phyloP scores from a whole-genome alignment of 2,797 vertebrate species.

The Amblyopsis hoosieri region DNA sequence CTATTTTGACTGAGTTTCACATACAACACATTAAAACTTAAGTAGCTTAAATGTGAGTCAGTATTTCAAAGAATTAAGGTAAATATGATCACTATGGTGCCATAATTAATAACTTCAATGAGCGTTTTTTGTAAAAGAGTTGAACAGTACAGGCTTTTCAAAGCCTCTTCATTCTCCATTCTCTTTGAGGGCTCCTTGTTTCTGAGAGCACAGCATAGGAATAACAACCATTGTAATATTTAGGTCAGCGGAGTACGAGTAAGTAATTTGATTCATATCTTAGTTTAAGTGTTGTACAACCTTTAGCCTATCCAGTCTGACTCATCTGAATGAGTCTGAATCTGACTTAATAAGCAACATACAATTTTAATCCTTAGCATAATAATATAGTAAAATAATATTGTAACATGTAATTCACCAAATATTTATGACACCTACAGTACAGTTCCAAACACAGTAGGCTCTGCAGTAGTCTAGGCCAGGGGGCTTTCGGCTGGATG shows the following conservation, averaged over 20 bases:
- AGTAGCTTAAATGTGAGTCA: slow-evolving; percentile 17
- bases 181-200: slow-evolving; percentile 41
- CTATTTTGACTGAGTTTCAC: slow-evolving; percentile 24
- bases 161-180: slow-evolving; percentile 42
- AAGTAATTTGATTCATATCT: slow-evolving; percentile 27
- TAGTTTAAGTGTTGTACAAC: too few relatives aligned
- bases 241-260: slow-evolving; percentile 49
- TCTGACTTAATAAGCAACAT: too few relatives aligned
- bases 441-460: too few relatives aligned
- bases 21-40: slow-evolving; percentile 4
- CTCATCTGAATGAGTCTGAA: too few relatives aligned
- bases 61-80: slow-evolving; percentile 4
- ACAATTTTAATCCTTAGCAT: too few relatives aligned
- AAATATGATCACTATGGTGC: neutral
- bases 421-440: too few relatives aligned
- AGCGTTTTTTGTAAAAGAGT: slow-evolving; percentile 23
- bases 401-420: too few relatives aligned
- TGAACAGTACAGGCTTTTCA: slow-evolving; percentile 25
- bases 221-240: slow-evolving; percentile 38
- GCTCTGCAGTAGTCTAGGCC: too few relatives aligned
- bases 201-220: slow-evolving; percentile 40
- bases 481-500: too few relatives aligned
- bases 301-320: too few relatives aligned
- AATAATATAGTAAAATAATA: too few relatives aligned
- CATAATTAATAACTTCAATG: slow-evolving; percentile 33